phyloP scores from a whole-genome alignment of 2,113 vertebrate genomes.

The Colaptes auratus region DNA sequence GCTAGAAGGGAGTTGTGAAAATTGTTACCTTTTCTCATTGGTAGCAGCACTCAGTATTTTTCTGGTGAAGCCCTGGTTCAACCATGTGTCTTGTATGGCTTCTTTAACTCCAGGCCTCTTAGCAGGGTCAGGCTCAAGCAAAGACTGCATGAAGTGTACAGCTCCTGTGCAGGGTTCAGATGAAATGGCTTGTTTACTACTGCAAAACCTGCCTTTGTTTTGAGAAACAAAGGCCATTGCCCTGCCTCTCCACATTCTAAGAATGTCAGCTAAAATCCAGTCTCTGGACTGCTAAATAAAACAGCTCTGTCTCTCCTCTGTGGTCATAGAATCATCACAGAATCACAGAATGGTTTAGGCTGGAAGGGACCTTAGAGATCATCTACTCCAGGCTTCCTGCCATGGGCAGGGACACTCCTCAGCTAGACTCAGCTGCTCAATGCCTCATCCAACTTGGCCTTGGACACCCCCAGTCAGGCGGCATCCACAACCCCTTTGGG shows the following conservation, averaged over 20 bases:
- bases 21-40: constrained; percentile 80
- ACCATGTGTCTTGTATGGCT: constrained; percentile 81
- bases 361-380: too few species aligned
- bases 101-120: constrained; percentile 80
- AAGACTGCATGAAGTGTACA: constrained; percentile 80
- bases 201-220: not conserved
- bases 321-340: not conserved
- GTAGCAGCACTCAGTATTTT: constrained; percentile 67
- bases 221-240: not conserved
- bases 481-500: too few species aligned
- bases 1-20: not conserved
- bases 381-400: too few species aligned
- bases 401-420: too few species aligned
- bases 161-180: constrained; percentile 66
- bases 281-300: not conserved
- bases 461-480: too few species aligned
- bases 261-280: not conserved
- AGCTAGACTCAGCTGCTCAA: too few species aligned
- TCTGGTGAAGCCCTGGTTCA: constrained; percentile 79
- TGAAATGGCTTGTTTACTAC: not conserved
- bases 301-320: not conserved
- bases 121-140: constrained; percentile 81
- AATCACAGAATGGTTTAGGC: too few species aligned
- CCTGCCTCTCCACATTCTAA: not conserved
- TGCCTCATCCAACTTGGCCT: too few species aligned